phyloP scores from a whole-genome alignment of 2,797 vertebrate species.

The Catostomus latipinnis region DNA sequence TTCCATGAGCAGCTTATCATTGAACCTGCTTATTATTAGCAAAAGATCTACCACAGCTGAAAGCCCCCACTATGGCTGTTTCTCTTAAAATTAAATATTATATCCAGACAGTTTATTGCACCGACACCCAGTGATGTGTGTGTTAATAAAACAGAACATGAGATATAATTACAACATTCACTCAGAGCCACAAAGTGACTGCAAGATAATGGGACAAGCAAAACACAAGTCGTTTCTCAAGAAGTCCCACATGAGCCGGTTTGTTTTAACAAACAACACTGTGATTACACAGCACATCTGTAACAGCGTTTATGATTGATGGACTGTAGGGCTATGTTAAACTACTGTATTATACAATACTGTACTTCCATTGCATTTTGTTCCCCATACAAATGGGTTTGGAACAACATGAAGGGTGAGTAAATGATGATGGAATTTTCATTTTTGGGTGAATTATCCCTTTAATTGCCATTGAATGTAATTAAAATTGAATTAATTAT shows the following conservation, averaged over 20 bases:
- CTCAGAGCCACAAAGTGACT: conserved; percentile 16
- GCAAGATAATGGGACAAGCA: conserved; percentile 27
- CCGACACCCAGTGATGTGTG: conserved; percentile 7
- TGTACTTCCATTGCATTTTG: no score
- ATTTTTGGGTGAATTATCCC: no score
- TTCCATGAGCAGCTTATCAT: background rate
- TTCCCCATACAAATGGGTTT: no score
- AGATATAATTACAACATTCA: conserved; percentile 36
- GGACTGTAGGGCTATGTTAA: background rate
- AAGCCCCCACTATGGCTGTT: background rate
- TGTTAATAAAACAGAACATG: conserved; percentile 1
- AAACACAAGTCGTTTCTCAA: conserved; percentile 36
- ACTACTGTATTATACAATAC: no score
- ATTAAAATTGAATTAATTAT: no score
- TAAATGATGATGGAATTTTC: no score
- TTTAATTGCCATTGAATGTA: no score
- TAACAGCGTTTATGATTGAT: background rate
- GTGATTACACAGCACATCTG: background rate
- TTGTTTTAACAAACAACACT: background rate
- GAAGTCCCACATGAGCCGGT: conserved; percentile 16
- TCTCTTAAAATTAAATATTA: conserved; percentile 6
- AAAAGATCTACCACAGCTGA: background rate
- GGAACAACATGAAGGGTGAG: no score
- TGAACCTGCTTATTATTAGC: background rate
- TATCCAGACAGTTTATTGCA: background rate